A percentile compares a stretch with the other conserved stretches of the same genome.
These are phyloP conservation scores for Oscheius sp. DNA, from an alignment of 2,888 invertebrate species.

Conservation along the genomic window DNA sequence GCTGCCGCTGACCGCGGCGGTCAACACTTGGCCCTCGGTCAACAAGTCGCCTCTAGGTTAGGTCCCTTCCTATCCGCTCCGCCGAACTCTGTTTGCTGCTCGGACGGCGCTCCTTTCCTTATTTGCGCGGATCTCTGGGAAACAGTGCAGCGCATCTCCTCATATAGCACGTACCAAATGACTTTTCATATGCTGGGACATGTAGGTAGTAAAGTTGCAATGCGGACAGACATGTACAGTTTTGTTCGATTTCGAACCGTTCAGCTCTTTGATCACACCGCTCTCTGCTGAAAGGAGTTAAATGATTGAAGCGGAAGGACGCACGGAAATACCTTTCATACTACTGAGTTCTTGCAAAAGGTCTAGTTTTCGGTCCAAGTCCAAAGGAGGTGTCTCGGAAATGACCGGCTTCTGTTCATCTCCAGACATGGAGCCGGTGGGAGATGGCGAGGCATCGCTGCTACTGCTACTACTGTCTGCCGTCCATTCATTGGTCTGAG, in stretches of 20 bases:
- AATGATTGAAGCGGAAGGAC: not conserved
- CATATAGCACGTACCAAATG: conserved; percentile 63
- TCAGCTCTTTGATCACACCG: conserved; percentile 31
- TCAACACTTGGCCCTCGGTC: conserved; percentile 36
- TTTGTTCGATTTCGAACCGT: conserved; percentile 38
- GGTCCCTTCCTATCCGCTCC: conserved; percentile 7
- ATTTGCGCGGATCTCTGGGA: conserved; percentile 35
- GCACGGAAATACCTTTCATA: conserved; percentile 10
- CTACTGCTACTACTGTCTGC: conserved; percentile 41
- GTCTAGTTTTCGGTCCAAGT: conserved; percentile 28
- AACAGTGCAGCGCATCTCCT: conserved; percentile 27
- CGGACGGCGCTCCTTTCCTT: conserved; percentile 37
- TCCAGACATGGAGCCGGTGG: conserved; percentile 39
- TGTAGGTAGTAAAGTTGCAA: conserved; percentile 72
- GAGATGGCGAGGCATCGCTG: conserved; percentile 43
- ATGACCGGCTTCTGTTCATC: conserved; percentile 24
- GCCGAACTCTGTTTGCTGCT: conserved; percentile 29
- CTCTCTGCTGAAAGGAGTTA: conserved; percentile 14
- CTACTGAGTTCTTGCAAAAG: conserved; percentile 21
- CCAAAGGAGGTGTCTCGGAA: conserved; percentile 12
- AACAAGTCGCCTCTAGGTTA: conserved; percentile 31
- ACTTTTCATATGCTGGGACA: conserved; percentile 73
- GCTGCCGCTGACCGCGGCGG: conserved; percentile 37
- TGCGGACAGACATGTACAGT: conserved; percentile 70
- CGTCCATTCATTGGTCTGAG: conserved; percentile 55